These are phyloP conservation scores for Spermophilus dauricus DNA, from an alignment of 2,113 vertebrate species.

Conservation along the genomic window DNA sequence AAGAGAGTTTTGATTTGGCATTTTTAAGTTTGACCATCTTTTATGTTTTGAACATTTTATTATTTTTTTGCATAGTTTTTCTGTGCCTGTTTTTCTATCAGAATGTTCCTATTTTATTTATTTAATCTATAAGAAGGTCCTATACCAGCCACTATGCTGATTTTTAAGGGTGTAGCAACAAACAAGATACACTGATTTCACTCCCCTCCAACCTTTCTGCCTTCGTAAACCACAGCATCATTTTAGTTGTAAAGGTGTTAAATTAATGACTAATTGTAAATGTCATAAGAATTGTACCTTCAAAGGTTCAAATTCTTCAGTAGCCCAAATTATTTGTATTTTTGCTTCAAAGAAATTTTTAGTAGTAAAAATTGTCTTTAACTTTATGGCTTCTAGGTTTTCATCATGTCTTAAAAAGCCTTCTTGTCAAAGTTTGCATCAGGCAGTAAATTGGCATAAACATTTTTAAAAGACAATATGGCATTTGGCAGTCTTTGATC, in stretches of 20 bases:
- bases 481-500: background rate
- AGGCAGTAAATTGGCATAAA: slow-evolving; percentile 12
- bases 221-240: background rate
- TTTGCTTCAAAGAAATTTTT: slow-evolving; percentile 44
- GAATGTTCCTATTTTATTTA: slow-evolving; percentile 49
- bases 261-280: slow-evolving; percentile 43
- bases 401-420: background rate
- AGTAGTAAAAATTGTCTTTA: slow-evolving; percentile 1
- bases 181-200: background rate
- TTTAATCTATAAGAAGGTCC: background rate
- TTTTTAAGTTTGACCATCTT: slow-evolving; percentile 36
- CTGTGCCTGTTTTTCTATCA: background rate
- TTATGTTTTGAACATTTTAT: slow-evolving; percentile 12
- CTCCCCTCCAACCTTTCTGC: background rate
- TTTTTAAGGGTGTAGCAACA: background rate
- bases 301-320: slow-evolving; percentile 19
- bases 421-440: background rate
- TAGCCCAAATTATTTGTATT: background rate
- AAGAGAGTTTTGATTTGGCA: background rate
- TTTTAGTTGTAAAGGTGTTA: slow-evolving; percentile 29
- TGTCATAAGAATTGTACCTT: background rate
- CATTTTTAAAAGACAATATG: slow-evolving; percentile 13
- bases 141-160: background rate
- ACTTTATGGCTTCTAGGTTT: slow-evolving; percentile 14
- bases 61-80: slow-evolving; percentile 53